Percentiles rank a stretch among this genome's conserved stretches.
These are phyloP conservation scores for Erythrolamprus reginae DNA, from an alignment of 2,113 vertebrate genomes.

Conservation along the genomic window DNA sequence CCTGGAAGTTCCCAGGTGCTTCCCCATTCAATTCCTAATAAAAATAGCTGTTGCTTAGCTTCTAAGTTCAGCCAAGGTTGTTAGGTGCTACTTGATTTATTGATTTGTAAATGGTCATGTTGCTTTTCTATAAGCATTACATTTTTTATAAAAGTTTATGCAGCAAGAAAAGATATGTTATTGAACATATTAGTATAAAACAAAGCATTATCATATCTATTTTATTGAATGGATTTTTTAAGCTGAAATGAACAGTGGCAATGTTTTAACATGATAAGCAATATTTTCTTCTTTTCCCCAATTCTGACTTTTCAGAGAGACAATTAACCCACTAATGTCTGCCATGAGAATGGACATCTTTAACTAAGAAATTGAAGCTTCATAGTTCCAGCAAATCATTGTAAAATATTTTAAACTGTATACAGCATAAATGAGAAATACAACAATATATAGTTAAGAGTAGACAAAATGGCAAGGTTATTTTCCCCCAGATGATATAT, in stretches of 20 bases:
- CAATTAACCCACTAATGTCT: background rate
- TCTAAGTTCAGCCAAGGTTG: background rate
- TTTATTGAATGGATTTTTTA: background rate
- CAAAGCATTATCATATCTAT: background rate
- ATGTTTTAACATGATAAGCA: background rate
- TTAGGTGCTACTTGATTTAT: background rate
- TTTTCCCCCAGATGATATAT: too few species aligned
- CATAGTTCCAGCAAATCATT: background rate
- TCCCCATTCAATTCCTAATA: background rate
- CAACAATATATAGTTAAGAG: conserved; percentile 6
- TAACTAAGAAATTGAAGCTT: background rate
- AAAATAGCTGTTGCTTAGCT: background rate
- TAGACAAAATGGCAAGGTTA: background rate
- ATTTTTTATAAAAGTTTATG: background rate
- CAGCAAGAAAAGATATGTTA: background rate
- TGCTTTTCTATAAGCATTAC: background rate
- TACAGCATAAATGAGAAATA: background rate
- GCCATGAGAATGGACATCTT: too few species aligned
- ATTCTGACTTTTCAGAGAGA: background rate
- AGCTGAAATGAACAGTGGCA: background rate
- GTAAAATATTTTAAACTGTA: background rate
- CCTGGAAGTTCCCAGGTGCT: background rate
- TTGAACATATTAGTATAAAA: background rate
- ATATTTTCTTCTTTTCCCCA: background rate
- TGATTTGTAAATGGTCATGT: background rate